Percentiles rank a stretch among this genome's conserved stretches.
Evolutionary conservation across 2,888 invertebrate genomes (phyloP).

Genomic region (Xanthorhoe spadicearia): DNA sequence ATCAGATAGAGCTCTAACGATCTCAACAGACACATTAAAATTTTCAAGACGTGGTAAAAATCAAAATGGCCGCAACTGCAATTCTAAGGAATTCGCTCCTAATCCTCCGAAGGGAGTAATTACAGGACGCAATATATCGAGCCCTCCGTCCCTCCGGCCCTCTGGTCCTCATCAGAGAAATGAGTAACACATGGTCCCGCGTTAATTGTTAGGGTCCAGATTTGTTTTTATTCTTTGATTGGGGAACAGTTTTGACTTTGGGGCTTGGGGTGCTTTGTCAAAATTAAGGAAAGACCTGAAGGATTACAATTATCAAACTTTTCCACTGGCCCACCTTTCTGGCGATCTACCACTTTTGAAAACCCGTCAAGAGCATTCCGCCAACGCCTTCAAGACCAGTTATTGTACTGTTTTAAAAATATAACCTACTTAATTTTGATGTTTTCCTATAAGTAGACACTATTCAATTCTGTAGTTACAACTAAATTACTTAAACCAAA

Average conservation of each 20-base stretch:
- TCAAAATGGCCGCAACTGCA: conserved; percentile 56
- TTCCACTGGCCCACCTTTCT: too few relatives aligned
- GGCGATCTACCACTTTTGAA: too few relatives aligned
- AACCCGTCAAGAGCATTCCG: too few relatives aligned
- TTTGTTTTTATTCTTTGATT: conserved; percentile 71
- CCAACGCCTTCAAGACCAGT: too few relatives aligned
- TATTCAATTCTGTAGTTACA: too few relatives aligned
- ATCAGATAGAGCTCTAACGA: neutral
- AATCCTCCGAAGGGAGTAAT: conserved; percentile 78
- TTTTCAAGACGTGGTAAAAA: neutral
- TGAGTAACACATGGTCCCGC: conserved; percentile 78
- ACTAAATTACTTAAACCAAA: too few relatives aligned
- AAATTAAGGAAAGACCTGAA: conserved; percentile 8
- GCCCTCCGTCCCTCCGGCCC: conserved; percentile 52
- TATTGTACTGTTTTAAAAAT: neutral
- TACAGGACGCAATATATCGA: conserved; percentile 75
- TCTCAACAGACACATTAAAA: neutral
- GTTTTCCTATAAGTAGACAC: too few relatives aligned
- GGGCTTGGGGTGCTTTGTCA: conserved; percentile 22
- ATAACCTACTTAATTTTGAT: too few relatives aligned
- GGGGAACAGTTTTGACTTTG: conserved; percentile 47
- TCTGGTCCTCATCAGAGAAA: conserved; percentile 69
- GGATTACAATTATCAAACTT: too few relatives aligned
- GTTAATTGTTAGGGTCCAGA: conserved; percentile 70
- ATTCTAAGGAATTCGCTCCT: conserved; percentile 74